Evolutionary conservation across 1,140 invertebrate species (phyloP).

Genomic region (Laupala kohalensis): DNA sequence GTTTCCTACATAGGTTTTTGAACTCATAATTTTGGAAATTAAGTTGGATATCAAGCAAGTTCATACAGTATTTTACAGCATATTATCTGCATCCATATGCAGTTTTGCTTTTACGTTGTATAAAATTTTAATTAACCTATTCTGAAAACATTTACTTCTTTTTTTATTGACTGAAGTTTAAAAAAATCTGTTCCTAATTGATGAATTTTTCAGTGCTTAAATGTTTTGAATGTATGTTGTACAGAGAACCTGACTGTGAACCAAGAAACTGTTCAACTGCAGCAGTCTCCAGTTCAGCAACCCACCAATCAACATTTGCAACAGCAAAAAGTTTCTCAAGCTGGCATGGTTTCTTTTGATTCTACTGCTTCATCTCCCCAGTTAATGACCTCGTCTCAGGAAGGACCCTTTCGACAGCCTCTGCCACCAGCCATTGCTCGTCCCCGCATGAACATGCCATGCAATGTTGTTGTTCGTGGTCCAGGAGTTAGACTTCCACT

Average conservation of each 20-base stretch:
- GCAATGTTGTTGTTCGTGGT: slow-evolving; percentile 8
- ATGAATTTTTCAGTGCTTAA: not conserved
- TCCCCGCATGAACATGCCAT: slow-evolving; percentile 28
- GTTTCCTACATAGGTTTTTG: no score
- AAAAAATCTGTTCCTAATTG: no score
- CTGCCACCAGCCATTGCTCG: slow-evolving; percentile 37
- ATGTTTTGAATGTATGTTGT: not conserved
- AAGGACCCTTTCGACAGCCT: slow-evolving; percentile 39
- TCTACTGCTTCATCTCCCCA: not conserved
- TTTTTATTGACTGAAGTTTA: no score
- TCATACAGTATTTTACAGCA: no score
- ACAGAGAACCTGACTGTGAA: not conserved
- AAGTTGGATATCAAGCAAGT: no score
- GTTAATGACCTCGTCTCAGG: not conserved
- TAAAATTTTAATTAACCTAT: no score
- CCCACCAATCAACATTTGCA: not conserved
- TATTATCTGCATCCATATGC: no score
- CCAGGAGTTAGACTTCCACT: slow-evolving; percentile 12
- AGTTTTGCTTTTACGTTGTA: no score
- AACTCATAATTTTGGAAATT: no score
- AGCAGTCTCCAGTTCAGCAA: not conserved
- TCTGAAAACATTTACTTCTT: no score
- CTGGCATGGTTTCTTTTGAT: not conserved
- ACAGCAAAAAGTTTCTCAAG: not conserved
- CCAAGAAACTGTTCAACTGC: not conserved